A percentile compares a stretch with the other conserved stretches of the same genome.
These are phyloP conservation scores for Prosopocoilus inquinatus DNA, from an alignment of 2,888 invertebrate genomes.

Conservation along the genomic window DNA sequence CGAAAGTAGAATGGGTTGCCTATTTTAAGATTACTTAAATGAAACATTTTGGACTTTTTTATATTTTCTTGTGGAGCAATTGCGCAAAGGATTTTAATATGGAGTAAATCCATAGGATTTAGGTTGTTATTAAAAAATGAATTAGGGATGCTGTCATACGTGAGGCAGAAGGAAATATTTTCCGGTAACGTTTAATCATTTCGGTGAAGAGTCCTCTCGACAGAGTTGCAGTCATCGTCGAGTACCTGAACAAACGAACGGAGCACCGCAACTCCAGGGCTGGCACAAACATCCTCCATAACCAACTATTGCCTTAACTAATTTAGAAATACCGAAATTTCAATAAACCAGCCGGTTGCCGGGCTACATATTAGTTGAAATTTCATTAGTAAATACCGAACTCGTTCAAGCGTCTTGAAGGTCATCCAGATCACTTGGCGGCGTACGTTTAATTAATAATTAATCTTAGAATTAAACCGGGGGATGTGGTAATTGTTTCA, in stretches of 20 bases:
- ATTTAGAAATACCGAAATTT: slow-evolving; percentile 25
- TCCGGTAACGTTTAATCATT: slow-evolving; percentile 2
- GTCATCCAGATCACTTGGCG: slow-evolving; percentile 32
- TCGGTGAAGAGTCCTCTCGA: background rate
- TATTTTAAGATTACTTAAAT: too few relatives aligned
- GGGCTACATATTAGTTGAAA: slow-evolving; percentile 28
- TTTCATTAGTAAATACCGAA: slow-evolving; percentile 35
- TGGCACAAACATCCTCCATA: slow-evolving; percentile 14
- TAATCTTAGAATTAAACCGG: slow-evolving; percentile 27
- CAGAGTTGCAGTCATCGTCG: slow-evolving; percentile 10
- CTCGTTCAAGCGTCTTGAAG: slow-evolving; percentile 30
- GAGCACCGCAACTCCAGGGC: slow-evolving; percentile 12
- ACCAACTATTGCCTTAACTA: slow-evolving; percentile 16
- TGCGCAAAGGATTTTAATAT: too few relatives aligned
- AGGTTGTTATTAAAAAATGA: too few relatives aligned
- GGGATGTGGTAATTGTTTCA: slow-evolving; percentile 11
- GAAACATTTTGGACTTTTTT: too few relatives aligned
- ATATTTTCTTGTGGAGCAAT: too few relatives aligned
- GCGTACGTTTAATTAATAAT: slow-evolving; percentile 31
- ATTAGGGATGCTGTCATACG: background rate
- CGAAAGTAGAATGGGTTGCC: too few relatives aligned
- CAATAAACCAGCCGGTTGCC: slow-evolving; percentile 14
- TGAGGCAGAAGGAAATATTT: background rate
- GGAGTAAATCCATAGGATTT: too few relatives aligned
- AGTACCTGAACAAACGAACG: slow-evolving; percentile 17